Evolutionary conservation across 2,797 vertebrate genomes (phyloP).

Genomic region (Philypnodon macrostomus): DNA sequence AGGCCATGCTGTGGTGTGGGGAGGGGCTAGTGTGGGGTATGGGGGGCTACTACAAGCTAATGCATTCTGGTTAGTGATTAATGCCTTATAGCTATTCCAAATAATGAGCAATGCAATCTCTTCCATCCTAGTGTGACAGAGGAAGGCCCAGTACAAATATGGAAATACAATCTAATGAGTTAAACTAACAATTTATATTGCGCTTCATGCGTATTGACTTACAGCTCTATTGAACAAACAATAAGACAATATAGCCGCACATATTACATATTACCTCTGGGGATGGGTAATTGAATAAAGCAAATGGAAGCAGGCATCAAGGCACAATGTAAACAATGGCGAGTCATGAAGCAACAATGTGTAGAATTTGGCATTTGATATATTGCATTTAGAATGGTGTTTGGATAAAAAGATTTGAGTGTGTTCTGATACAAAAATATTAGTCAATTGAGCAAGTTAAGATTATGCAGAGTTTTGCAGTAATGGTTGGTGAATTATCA

Average conservation of each 20-base stretch:
- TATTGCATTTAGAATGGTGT: too few relatives aligned
- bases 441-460: too few relatives aligned
- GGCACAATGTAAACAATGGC: too few relatives aligned
- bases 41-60: constrained; percentile 1
- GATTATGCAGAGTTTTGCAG: too few relatives aligned
- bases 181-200: constrained; percentile 17
- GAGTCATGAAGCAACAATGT: neutral
- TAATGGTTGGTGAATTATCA: too few relatives aligned
- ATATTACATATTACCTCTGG: neutral
- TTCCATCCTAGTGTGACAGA: constrained; percentile 42
- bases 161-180: constrained; percentile 22
- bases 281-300: neutral
- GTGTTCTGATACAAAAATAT: too few relatives aligned
- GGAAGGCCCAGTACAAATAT: neutral
- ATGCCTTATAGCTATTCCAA: constrained; percentile 46
- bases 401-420: too few relatives aligned
- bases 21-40: neutral
- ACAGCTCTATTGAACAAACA: constrained; percentile 7
- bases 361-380: neutral
- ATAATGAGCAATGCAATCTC: constrained; percentile 36
- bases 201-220: constrained; percentile 14
- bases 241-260: constrained; percentile 16
- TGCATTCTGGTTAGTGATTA: constrained; percentile 43
- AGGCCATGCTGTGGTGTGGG: constrained; percentile 23
- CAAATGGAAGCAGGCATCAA: neutral